Evolutionary conservation across 2,113 vertebrate genomes (phyloP).

Genomic region (Saguinus imperator): DNA sequence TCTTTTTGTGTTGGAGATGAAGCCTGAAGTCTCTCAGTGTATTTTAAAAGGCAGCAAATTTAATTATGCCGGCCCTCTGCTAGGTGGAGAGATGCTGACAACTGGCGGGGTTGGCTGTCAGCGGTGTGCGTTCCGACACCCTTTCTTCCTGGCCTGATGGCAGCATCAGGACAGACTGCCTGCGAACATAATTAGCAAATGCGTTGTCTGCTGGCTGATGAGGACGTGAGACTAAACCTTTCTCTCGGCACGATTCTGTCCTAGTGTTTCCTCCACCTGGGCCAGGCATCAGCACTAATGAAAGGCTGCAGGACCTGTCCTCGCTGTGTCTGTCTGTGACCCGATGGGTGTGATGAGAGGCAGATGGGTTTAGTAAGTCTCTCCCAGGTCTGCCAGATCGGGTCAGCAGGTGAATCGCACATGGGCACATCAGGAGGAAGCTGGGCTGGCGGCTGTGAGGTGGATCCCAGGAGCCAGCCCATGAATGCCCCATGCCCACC

Average conservation of each 20-base stretch:
- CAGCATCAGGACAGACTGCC: too few species aligned
- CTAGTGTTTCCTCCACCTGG: not conserved
- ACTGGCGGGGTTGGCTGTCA: fast-evolving
- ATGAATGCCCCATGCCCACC: fast-evolving
- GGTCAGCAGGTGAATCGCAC: fast-evolving
- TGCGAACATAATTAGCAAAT: fast-evolving
- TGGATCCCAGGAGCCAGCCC: not conserved
- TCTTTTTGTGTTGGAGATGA: not conserved
- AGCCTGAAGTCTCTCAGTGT: not conserved
- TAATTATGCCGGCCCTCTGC: fast-evolving
- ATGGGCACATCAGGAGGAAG: fast-evolving
- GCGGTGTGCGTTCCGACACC: fast-evolving
- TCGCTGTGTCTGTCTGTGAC: fast-evolving
- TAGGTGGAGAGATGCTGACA: too few species aligned
- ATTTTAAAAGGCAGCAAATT: fast-evolving
- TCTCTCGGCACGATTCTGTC: not conserved
- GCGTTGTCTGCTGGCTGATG: not conserved
- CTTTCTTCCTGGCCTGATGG: not conserved
- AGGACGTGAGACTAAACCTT: fast-evolving
- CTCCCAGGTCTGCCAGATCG: not conserved
- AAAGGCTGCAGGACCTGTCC: not conserved
- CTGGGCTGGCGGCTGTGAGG: fast-evolving
- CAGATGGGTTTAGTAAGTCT: fast-evolving
- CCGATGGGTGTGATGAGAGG: too few species aligned
- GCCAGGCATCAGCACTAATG: fast-evolving